Percentiles rank a stretch among this genome's conserved stretches.
phyloP scores from a whole-genome alignment of 2,888 invertebrate species.

The Eledona agricola region DNA sequence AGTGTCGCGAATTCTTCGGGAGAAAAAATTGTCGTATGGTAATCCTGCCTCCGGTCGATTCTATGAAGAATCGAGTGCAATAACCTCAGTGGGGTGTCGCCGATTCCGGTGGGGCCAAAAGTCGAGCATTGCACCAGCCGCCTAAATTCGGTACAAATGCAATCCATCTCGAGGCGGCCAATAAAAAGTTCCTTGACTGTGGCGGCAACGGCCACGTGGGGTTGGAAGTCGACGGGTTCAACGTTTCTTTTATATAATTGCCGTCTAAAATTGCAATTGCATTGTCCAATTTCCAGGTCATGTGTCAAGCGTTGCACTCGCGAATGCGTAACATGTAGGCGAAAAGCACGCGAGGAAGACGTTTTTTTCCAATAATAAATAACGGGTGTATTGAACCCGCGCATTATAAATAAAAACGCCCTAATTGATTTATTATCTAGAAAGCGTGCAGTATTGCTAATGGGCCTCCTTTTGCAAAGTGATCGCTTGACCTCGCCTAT shows the following conservation, averaged over 20 bases:
- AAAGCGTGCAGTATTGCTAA: slow-evolving; percentile 44
- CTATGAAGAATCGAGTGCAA: slow-evolving; percentile 7
- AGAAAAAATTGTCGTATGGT: background rate
- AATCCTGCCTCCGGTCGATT: background rate
- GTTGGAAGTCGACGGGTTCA: slow-evolving; percentile 24
- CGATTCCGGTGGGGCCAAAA: slow-evolving; percentile 23
- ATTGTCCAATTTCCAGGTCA: slow-evolving; percentile 47
- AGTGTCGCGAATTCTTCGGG: background rate
- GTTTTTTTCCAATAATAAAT: slow-evolving; percentile 37
- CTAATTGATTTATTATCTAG: slow-evolving; percentile 53
- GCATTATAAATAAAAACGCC: slow-evolving; percentile 50
- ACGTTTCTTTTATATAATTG: slow-evolving; percentile 25
- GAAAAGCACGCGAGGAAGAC: slow-evolving; percentile 25
- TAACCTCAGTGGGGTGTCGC: slow-evolving; percentile 21
- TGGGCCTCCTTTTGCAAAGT: slow-evolving; percentile 32
- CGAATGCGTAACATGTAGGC: slow-evolving; percentile 29
- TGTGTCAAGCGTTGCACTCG: slow-evolving; percentile 47
- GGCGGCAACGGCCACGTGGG: slow-evolving; percentile 25
- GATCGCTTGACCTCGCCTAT: slow-evolving; percentile 35
- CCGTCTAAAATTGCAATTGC: slow-evolving; percentile 37
- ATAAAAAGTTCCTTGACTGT: slow-evolving; percentile 31
- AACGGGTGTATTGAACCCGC: slow-evolving; percentile 49
- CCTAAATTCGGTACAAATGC: slow-evolving; percentile 26
- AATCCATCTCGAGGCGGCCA: slow-evolving; percentile 14
- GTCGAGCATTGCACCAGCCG: slow-evolving; percentile 29